Evolutionary conservation across 2,888 invertebrate species (phyloP), one percentile per base, ranked within the genome.

Genomic region (Mythimna lalbum): DNA sequence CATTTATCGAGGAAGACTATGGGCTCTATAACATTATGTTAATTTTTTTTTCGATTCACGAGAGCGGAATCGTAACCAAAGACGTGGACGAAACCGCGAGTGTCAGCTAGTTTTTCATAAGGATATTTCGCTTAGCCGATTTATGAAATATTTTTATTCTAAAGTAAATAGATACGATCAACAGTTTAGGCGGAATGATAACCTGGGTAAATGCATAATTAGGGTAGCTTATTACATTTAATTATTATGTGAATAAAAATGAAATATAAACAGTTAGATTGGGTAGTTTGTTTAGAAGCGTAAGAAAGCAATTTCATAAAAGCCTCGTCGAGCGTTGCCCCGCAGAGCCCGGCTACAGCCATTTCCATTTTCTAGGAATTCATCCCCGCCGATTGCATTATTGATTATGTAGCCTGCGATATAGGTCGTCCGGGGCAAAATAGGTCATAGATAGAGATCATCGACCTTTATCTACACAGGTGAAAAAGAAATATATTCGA

Each of bases 361-460:
- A 31, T 39, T 63, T 60, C 59, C 62, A 43, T 43, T 43, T 43
- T 43, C 43, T 17, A 36, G 31, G 66, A 63, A 76, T 43, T 36
- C 53, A 70, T 36, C 62, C 55, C 63, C 33, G 10, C 14, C 50
- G 17, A 12, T 56, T 57, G 63, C 64, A 49, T 49, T 60, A 76
- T 78, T 68, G 78, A 79, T 79, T 81, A 59, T 68, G 10, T 21
- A 68, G 49, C 56, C 56, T 57, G 50, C 33, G 57, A 60, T 53
- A 60, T 69, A 69, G 77, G 75, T 63, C 83, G 66, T 57, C 50
- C 64, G 69, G 78, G 72, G 73, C 57, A 64, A 81, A 71, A 57
- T 70, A 81, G 81, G 81, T 81, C 83, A 71, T 57, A 67, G 31
- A 66, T 80, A 59, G 31, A 64, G 83, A 60, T 73, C 81, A 69